A percentile compares a stretch with the other conserved stretches of the same genome.
These are phyloP conservation scores for Paracanthobrama guichenoti DNA, from an alignment of 2,113 vertebrate genomes.

Conservation along the genomic window DNA sequence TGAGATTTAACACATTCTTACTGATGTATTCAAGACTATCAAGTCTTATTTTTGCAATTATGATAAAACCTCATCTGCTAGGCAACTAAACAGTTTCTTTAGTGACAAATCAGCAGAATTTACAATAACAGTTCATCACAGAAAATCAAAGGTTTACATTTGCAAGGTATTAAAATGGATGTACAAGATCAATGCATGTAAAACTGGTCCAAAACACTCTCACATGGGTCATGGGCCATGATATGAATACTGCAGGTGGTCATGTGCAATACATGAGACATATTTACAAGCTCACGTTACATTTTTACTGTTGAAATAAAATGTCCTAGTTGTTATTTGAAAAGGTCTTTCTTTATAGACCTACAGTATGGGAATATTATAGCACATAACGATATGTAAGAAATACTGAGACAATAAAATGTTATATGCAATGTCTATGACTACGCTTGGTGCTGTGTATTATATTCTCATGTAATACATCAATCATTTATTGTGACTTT, in stretches of 20 bases:
- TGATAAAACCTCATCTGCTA: background rate
- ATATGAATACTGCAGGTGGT: background rate
- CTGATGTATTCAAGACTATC: background rate
- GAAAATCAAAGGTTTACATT: background rate
- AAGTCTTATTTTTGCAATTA: background rate
- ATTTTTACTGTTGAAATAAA: constrained; percentile 14
- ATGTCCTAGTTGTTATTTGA: background rate
- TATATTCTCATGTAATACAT: background rate
- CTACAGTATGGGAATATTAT: background rate
- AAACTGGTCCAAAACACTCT: background rate
- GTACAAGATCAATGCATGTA: background rate
- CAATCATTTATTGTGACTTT: background rate
- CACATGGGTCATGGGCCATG: background rate
- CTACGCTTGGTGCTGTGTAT: background rate
- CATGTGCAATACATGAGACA: background rate
- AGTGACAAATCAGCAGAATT: background rate
- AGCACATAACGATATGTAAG: background rate
- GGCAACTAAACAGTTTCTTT: background rate
- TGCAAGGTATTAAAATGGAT: background rate
- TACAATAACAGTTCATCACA: background rate
- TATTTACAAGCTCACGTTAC: constrained; percentile 11
- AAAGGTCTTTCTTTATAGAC: constrained; percentile 13
- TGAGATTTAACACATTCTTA: background rate
- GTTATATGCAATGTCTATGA: background rate
- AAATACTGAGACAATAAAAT: background rate